Evolutionary conservation across 2,113 vertebrate species (phyloP).

Genomic region (Pipa parva): DNA sequence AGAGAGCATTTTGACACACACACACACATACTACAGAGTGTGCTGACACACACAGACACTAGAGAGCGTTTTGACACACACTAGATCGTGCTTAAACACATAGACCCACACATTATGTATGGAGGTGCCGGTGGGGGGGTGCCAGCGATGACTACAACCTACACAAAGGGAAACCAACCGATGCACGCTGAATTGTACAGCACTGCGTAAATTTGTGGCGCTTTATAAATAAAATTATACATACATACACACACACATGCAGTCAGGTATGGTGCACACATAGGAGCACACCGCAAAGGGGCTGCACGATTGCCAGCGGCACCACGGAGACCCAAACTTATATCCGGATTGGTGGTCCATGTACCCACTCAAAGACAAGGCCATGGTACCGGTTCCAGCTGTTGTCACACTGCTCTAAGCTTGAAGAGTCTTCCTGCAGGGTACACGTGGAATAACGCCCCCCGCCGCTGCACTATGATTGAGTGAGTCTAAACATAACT

Average conservation of each 20-base stretch:
- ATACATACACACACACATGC: background rate
- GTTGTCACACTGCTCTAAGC: background rate
- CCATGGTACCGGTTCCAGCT: background rate
- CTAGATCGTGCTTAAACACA: too few species aligned
- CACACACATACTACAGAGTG: background rate
- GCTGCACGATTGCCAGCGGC: background rate
- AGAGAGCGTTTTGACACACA: background rate
- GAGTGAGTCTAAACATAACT: slow-evolving; percentile 20
- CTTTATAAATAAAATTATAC: too few species aligned
- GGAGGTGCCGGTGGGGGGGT: too few species aligned
- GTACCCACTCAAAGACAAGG: background rate
- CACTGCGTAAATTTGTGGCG: too few species aligned
- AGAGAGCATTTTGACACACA: too few species aligned
- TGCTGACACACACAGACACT: background rate
- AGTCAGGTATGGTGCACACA: background rate
- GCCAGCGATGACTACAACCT: too few species aligned
- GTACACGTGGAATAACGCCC: slow-evolving; percentile 10
- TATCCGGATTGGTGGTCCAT: background rate
- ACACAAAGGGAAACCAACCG: background rate
- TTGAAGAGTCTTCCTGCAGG: background rate
- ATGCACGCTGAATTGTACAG: background rate
- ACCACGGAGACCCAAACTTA: background rate
- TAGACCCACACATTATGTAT: too few species aligned
- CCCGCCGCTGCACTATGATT: slow-evolving; percentile 18
- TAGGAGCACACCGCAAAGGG: background rate